phyloP scores from a whole-genome alignment of 2,888 invertebrate genomes.

The Acrobasis repandana region DNA sequence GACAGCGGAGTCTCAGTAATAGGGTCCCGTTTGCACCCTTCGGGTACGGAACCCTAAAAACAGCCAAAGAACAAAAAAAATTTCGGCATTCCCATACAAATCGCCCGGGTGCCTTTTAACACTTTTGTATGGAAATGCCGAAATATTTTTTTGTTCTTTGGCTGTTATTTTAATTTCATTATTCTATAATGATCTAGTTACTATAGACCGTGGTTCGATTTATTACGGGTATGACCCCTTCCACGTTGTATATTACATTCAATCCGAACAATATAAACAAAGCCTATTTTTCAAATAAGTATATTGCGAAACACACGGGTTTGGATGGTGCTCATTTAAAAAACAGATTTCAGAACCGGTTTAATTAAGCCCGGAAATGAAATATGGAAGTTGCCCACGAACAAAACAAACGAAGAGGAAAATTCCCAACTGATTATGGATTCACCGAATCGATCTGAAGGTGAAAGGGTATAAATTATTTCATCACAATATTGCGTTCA shows the following conservation, averaged over 20 bases:
- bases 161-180: no score
- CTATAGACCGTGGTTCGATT: no score
- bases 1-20: no score
- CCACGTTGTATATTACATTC: background rate
- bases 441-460: slow-evolving; percentile 24
- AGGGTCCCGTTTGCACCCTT: no score
- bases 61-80: no score
- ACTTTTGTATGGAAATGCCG: no score
- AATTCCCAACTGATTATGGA: slow-evolving; percentile 29
- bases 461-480: slow-evolving; percentile 3
- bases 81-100: no score
- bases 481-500: slow-evolving; percentile 5
- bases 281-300: slow-evolving; percentile 6
- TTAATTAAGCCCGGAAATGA: slow-evolving; percentile 63
- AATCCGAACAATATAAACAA: slow-evolving; percentile 6
- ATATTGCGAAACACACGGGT: slow-evolving; percentile 24
- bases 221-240: no score
- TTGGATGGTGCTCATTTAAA: slow-evolving; percentile 44
- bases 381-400: slow-evolving; percentile 52
- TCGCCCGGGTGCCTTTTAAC: no score
- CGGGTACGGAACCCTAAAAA: no score
- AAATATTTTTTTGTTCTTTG: no score
- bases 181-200: no score
- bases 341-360: slow-evolving; percentile 49
- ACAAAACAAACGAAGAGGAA: slow-evolving; percentile 54